Percentiles rank a stretch among this genome's conserved stretches.
phyloP scores from a whole-genome alignment of 2,888 invertebrate genomes.

The Diplazon laetatorius region DNA sequence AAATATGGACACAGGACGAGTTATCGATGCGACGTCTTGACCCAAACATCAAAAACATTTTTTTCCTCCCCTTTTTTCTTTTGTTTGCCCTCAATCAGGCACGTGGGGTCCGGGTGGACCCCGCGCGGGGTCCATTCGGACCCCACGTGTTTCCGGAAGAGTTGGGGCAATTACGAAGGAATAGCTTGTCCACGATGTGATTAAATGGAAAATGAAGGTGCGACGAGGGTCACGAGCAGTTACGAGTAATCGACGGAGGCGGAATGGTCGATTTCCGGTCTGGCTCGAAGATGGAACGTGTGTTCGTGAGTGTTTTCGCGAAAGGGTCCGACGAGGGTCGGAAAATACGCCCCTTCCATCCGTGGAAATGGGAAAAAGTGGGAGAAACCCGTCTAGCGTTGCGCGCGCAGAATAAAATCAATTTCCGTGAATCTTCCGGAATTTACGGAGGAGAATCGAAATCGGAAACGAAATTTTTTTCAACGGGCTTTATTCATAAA shows the following conservation, averaged over 20 bases:
- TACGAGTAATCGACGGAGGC: slow-evolving; percentile 27
- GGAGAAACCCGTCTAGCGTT: slow-evolving; percentile 37
- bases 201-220: slow-evolving; percentile 2
- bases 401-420: slow-evolving; percentile 66
- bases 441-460: slow-evolving; percentile 24
- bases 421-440: slow-evolving; percentile 65
- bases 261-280: slow-evolving; percentile 61
- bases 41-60: not conserved
- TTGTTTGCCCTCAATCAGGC: not conserved
- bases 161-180: no score
- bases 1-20: not conserved
- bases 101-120: not conserved
- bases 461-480: slow-evolving; percentile 11
- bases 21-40: slow-evolving; percentile 17
- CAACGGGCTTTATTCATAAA: not conserved
- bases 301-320: slow-evolving; percentile 40
- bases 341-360: slow-evolving; percentile 56
- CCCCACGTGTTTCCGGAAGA: no score
- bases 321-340: slow-evolving; percentile 60
- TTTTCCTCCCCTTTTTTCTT: not conserved
- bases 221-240: no score
- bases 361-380: slow-evolving; percentile 48
- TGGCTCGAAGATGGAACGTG: slow-evolving; percentile 43
- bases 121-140: no score
- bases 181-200: not conserved